A percentile compares a stretch with the other conserved stretches of the same genome.
Conservation (phyloP, 2,888 invertebrate species). For the Drosophila fulvimacula region DNA sequence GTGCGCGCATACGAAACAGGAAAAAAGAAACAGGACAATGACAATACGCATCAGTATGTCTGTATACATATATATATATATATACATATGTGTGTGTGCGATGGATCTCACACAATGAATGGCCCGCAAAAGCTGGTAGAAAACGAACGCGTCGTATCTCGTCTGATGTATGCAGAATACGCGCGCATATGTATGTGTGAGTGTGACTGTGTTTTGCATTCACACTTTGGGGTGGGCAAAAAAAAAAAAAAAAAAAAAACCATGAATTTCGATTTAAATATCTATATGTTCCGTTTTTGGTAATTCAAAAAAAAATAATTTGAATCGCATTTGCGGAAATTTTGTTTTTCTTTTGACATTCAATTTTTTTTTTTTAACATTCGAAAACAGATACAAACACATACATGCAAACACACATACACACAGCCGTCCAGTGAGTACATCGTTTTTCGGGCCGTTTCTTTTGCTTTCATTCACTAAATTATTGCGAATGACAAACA, state of each 20-base stretch:
- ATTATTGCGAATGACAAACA: conserved; percentile 74
- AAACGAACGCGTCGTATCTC: conserved; percentile 60
- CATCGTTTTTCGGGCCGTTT: conserved; percentile 65
- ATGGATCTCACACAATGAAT: conserved; percentile 54
- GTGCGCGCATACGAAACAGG: conserved; percentile 48
- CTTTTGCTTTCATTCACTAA: conserved; percentile 74
- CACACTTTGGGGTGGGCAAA: conserved; percentile 28
- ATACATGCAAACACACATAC: conserved; percentile 27
- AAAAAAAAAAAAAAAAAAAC: conserved; percentile 2
- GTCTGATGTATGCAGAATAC: conserved; percentile 63
- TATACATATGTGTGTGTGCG: conserved; percentile 10
- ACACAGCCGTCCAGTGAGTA: conserved; percentile 53
- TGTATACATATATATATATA: too few relatives aligned
- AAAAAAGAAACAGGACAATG: conserved; percentile 50
- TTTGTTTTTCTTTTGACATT: conserved; percentile 41
- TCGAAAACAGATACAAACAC: conserved; percentile 14
- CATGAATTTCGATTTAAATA: background rate
- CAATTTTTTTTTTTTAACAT: conserved; percentile 47
- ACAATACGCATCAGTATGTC: conserved; percentile 33
- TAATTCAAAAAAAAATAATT: background rate
- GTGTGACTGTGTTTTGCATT: conserved; percentile 23
- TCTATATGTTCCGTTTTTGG: conserved; percentile 14
- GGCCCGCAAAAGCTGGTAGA: conserved; percentile 41
- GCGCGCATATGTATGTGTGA: conserved; percentile 53
- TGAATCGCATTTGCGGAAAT: conserved; percentile 5